phyloP scores from a whole-genome alignment of 2,113 vertebrate genomes.

The Acanthisitta chloris region DNA sequence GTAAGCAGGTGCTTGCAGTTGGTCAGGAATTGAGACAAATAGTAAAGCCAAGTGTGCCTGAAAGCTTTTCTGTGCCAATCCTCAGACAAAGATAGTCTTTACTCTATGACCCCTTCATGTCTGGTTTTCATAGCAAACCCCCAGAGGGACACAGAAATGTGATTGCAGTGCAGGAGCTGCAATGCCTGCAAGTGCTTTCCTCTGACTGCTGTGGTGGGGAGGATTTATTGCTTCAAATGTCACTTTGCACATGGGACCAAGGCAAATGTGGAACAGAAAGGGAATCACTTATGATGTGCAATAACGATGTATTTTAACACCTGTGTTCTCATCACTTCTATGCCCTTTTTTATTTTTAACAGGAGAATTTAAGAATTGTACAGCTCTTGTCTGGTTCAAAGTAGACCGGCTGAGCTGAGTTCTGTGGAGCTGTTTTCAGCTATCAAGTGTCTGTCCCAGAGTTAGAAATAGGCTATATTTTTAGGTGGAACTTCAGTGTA shows the following conservation, averaged over 20 bases:
- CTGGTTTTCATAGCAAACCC: background rate
- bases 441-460: background rate
- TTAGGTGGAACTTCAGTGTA: background rate
- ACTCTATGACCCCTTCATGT: background rate
- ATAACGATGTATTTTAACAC: background rate
- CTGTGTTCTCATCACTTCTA: background rate
- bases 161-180: background rate
- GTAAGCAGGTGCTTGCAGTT: background rate
- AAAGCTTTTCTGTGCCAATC: background rate
- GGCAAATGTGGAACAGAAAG: background rate
- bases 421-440: background rate
- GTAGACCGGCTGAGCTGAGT: background rate
- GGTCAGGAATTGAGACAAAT: background rate
- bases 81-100: background rate
- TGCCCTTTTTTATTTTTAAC: background rate
- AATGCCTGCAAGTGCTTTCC: background rate
- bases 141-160: background rate
- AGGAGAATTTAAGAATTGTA: background rate
- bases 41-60: background rate
- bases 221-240: background rate
- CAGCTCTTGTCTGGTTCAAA: background rate
- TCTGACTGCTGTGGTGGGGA: background rate
- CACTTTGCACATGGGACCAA: background rate
- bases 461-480: background rate
- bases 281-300: background rate